A percentile compares a stretch with the other conserved stretches of the same genome.
phyloP scores from a whole-genome alignment of 2,113 vertebrate species.

The Varanus komodoensis region DNA sequence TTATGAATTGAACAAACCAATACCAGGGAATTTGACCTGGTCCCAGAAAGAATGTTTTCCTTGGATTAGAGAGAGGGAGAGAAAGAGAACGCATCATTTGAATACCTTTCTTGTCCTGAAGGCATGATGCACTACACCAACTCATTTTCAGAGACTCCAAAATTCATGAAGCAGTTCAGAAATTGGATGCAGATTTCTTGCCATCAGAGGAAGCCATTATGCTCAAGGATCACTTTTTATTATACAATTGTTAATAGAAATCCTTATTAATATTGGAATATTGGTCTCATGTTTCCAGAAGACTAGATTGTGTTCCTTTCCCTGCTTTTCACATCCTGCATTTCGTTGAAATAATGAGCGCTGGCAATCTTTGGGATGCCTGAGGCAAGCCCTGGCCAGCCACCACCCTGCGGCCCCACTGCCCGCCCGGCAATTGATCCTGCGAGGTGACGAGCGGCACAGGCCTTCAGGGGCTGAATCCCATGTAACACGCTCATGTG shows the following conservation, averaged over 20 bases:
- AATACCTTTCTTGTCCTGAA: conserved; percentile 51
- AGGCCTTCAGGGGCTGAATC: conserved; percentile 2
- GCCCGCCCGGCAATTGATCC: conserved; percentile 6
- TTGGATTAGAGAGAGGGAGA: conserved; percentile 28
- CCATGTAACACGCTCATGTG: no score
- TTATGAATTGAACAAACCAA: conserved; percentile 68
- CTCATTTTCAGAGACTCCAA: conserved; percentile 58
- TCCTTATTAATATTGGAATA: conserved; percentile 16
- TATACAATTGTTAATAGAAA: conserved; percentile 17
- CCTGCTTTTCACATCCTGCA: background rate
- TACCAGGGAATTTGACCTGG: conserved; percentile 55
- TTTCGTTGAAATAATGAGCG: conserved; percentile 21
- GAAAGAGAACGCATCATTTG: conserved; percentile 57
- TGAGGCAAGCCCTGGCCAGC: conserved; percentile 25
- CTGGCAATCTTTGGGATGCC: conserved; percentile 21
- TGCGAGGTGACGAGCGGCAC: conserved; percentile 23
- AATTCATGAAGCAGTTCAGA: conserved; percentile 47
- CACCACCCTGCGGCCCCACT: conserved; percentile 16
- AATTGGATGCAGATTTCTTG: conserved; percentile 32
- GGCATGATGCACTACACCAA: background rate
- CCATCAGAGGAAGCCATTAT: conserved; percentile 37
- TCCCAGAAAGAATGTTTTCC: conserved; percentile 56
- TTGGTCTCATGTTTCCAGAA: conserved; percentile 7
- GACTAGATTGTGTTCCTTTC: conserved; percentile 25
- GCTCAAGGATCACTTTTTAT: conserved; percentile 1